Evolutionary conservation across 2,797 vertebrate species (phyloP), one percentile per base, ranked within the genome.

Genomic region (Tenualosa thibaudeaui): DNA sequence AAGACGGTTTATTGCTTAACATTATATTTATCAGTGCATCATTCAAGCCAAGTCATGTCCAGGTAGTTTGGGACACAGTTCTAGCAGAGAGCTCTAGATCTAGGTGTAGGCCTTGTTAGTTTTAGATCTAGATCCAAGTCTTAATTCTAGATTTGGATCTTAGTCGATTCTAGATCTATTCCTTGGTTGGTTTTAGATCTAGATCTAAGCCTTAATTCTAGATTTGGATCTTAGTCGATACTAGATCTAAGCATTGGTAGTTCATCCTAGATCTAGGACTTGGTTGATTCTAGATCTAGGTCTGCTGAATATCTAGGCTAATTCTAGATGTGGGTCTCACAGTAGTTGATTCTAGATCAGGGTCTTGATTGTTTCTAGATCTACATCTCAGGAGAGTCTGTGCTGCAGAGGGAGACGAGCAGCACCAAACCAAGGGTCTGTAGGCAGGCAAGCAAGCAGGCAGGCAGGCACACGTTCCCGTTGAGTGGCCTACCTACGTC

Each of bases 401-500:
- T 78, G 2, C 58, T 62, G 1, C 8, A 19, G 37, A 22, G 71
- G 31, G 37, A 22, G 8, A 46, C 1, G 17, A 22, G 17, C 17
- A 46, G 71, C 71, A 78, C 40, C 19, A 15, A 19, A 13, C 37
- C 13, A 31, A 3, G 26, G 71, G 37, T 78, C 6, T 17, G 71
- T 6, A 22, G 7, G 50, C 19, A 40, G 49, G 37, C 22, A 2
- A 8, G 37, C 46, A 7, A 22, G 22, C 10, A 53, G 84, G 83
- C 78, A 78, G 83, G 82, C 49, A 82, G 68, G 12, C 12, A 71
- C 31, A 43, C 15, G 19, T 43, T 40, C 37, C 40, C 6, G 40
- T 78, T 43, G 40, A 78, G 71, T 78, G 85, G 84, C 85, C 83
- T 90, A 97, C 97, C 96, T 96, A 97, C 17, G 90, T 97, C 97